These are phyloP conservation scores for Okamejei kenojei DNA, from an alignment of 2,797 vertebrate species.

Conservation along the genomic window DNA sequence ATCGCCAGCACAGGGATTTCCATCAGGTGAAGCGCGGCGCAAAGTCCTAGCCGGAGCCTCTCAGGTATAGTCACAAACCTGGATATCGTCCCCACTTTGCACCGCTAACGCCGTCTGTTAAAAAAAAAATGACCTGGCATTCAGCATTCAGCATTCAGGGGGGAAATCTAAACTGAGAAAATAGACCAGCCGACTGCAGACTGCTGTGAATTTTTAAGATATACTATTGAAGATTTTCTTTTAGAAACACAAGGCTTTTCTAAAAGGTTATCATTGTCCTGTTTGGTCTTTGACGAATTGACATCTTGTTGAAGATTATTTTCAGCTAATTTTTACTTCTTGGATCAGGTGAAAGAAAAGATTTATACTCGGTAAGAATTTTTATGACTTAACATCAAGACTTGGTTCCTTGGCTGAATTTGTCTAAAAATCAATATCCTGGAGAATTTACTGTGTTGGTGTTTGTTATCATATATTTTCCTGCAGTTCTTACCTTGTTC, in stretches of 20 bases:
- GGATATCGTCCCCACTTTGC: background rate
- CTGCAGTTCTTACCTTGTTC: background rate
- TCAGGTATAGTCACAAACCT: background rate
- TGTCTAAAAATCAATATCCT: background rate
- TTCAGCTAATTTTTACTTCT: background rate
- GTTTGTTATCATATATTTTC: background rate
- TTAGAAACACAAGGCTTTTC: background rate
- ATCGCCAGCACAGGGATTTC: background rate
- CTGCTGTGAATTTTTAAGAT: background rate
- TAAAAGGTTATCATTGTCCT: background rate
- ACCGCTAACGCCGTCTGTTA: background rate
- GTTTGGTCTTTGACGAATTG: background rate
- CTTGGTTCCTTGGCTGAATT: background rate
- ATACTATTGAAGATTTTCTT: slow-evolving; percentile 12
- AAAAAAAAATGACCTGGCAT: background rate
- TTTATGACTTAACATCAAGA: background rate
- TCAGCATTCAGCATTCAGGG: background rate
- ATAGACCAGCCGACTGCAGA: background rate
- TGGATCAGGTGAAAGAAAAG: background rate
- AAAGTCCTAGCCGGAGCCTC: background rate
- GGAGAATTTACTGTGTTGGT: background rate
- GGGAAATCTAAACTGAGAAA: background rate
- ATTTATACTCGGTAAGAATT: background rate
- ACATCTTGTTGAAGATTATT: background rate
- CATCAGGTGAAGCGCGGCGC: background rate